A percentile compares a stretch with the other conserved stretches of the same genome.
phyloP scores from a whole-genome alignment of 2,888 invertebrate genomes.

The Drosophila peninsularis region DNA sequence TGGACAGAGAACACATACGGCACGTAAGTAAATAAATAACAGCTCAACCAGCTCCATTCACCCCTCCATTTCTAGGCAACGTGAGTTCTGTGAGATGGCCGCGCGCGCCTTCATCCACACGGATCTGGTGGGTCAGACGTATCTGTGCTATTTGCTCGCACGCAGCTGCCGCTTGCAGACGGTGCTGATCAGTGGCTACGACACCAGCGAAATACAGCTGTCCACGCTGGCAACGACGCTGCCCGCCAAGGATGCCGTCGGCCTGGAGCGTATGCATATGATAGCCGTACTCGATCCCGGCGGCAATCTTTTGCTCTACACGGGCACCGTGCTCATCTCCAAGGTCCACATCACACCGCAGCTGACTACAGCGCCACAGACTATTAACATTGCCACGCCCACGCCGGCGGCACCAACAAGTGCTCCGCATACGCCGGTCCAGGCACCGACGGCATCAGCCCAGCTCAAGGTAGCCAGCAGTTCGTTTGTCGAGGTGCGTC shows the following conservation, averaged over 20 bases:
- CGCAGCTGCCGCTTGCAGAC: constrained; percentile 82
- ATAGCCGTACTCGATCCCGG: constrained; percentile 92
- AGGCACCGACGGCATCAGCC: background rate
- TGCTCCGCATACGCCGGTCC: constrained; percentile 32
- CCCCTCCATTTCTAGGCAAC: constrained; percentile 68
- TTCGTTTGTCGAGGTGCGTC: constrained; percentile 82
- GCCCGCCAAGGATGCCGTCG: constrained; percentile 93
- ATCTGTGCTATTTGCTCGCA: constrained; percentile 91
- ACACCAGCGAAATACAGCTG: constrained; percentile 87
- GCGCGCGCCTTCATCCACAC: constrained; percentile 92
- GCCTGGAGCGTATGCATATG: constrained; percentile 91
- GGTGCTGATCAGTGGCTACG: constrained; percentile 88
- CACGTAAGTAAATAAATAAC: constrained; percentile 82
- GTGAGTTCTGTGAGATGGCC: constrained; percentile 87
- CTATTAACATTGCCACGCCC: constrained; percentile 8
- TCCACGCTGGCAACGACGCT: constrained; percentile 91
- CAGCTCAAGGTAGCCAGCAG: constrained; percentile 9
- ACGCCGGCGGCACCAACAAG: constrained; percentile 11
- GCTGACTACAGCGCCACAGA: constrained; percentile 32
- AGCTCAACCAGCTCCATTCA: background rate
- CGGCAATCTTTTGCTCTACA: constrained; percentile 92
- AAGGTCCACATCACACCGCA: constrained; percentile 92
- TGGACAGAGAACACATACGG: constrained; percentile 91
- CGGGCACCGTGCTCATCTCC: constrained; percentile 92
- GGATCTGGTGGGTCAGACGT: constrained; percentile 94